phyloP scores from a whole-genome alignment of 2,797 vertebrate genomes.

The Microcaecilia unicolor region DNA sequence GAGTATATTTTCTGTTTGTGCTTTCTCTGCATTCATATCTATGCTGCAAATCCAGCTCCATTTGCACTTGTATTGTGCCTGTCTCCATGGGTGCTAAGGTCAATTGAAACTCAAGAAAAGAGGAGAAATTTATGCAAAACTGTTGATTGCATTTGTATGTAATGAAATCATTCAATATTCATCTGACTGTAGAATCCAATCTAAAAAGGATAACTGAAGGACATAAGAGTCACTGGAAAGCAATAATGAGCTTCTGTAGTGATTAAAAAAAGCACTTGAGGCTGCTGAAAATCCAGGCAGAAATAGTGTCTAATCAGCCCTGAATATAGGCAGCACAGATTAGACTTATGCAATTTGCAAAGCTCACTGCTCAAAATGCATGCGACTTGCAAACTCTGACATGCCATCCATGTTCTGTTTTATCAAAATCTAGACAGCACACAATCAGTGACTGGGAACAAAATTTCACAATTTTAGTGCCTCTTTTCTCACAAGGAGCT shows the following conservation, averaged over 20 bases:
- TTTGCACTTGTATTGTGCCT: constrained; percentile 83
- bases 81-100: constrained; percentile 66
- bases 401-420: constrained; percentile 37
- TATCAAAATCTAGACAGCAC: constrained; percentile 40
- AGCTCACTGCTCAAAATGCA: constrained; percentile 57
- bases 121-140: constrained; percentile 76
- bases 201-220: constrained; percentile 72
- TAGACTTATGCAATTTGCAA: constrained; percentile 57
- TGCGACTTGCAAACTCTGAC: constrained; percentile 56
- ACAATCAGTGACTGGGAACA: constrained; percentile 48
- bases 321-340: constrained; percentile 68
- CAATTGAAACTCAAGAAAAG: constrained; percentile 77
- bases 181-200: constrained; percentile 74
- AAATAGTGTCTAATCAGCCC: constrained; percentile 80
- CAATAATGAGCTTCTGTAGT: constrained; percentile 78
- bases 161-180: constrained; percentile 82
- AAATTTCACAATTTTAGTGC: constrained; percentile 37
- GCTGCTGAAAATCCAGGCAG: constrained; percentile 64
- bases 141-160: constrained; percentile 80
- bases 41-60: constrained; percentile 55
- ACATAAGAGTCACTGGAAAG: constrained; percentile 70
- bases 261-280: constrained; percentile 79
- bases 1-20: constrained; percentile 33
- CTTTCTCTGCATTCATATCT: constrained; percentile 39
- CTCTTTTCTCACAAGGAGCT: constrained; percentile 41